These are phyloP conservation scores for Noturus placidus DNA, from an alignment of 2,113 vertebrate species.

Conservation along the genomic window DNA sequence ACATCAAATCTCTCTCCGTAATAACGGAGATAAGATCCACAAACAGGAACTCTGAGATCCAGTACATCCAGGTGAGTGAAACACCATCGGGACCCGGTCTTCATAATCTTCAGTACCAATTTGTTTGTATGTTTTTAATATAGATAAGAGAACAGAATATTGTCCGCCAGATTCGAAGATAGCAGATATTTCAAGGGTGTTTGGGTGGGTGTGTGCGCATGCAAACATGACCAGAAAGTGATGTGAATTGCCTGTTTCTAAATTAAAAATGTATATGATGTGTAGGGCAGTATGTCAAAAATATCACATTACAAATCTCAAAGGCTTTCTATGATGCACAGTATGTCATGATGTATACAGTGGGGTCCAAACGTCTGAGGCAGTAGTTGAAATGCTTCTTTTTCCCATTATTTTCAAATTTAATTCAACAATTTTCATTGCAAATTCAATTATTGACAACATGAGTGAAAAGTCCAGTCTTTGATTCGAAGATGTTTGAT, in stretches of 20 bases:
- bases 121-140: not conserved
- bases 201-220: not conserved
- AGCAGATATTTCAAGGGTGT: not conserved
- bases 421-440: too few species aligned
- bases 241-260: not conserved
- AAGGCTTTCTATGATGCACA: not conserved
- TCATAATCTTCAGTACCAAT: not conserved
- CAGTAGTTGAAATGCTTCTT: too few species aligned
- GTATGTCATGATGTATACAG: not conserved
- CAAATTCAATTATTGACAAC: too few species aligned
- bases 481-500: too few species aligned
- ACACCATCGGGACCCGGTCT: not conserved
- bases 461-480: too few species aligned
- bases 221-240: too few species aligned
- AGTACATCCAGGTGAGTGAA: constrained; percentile 81
- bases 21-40: constrained; percentile 80
- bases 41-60: constrained; percentile 75
- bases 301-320: not conserved
- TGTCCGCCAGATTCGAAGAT: not conserved
- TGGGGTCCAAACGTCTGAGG: not conserved
- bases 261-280: not conserved
- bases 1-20: constrained; percentile 89
- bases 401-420: too few species aligned
- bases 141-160: not conserved
- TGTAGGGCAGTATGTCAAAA: not conserved